Evolutionary conservation across 2,113 vertebrate genomes (phyloP).

Genomic region (Rhinoptilus africanus): DNA sequence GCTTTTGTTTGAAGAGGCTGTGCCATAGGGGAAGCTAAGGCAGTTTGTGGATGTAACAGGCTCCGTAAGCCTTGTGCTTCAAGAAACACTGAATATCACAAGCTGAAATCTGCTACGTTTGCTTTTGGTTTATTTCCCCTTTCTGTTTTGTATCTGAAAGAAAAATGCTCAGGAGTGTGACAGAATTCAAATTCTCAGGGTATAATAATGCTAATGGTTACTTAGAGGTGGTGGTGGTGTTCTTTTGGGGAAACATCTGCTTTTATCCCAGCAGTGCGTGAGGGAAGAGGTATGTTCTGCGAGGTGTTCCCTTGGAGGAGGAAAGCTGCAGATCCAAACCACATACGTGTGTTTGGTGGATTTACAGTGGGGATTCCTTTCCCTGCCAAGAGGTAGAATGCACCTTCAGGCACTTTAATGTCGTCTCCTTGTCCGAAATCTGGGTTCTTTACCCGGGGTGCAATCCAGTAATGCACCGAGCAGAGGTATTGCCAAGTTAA

Average conservation of each 20-base stretch:
- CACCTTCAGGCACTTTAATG: neutral
- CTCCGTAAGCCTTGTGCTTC: neutral
- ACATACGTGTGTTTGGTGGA: accelerated
- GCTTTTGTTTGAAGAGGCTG: neutral
- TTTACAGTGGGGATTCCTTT: neutral
- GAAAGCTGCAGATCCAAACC: neutral
- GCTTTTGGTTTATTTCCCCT: neutral
- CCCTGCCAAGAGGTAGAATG: neutral
- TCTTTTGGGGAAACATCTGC: neutral
- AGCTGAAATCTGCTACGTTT: neutral
- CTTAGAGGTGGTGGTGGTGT: neutral
- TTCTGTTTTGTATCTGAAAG: neutral
- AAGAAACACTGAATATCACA: neutral
- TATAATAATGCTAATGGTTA: neutral
- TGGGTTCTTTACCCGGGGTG: too few relatives aligned
- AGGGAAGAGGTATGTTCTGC: neutral
- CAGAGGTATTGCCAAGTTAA: too few relatives aligned
- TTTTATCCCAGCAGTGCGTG: neutral
- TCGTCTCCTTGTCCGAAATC: too few relatives aligned
- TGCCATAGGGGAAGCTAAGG: neutral
- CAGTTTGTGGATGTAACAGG: neutral
- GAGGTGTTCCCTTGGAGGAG: neutral
- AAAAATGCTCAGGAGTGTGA: neutral
- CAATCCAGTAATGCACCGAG: too few relatives aligned
- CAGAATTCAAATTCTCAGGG: neutral